Percentiles rank a stretch among this genome's conserved stretches.
These are phyloP conservation scores for Cavia porcellus DNA, from an alignment of 2,113 vertebrate species.

Conservation along the genomic window DNA sequence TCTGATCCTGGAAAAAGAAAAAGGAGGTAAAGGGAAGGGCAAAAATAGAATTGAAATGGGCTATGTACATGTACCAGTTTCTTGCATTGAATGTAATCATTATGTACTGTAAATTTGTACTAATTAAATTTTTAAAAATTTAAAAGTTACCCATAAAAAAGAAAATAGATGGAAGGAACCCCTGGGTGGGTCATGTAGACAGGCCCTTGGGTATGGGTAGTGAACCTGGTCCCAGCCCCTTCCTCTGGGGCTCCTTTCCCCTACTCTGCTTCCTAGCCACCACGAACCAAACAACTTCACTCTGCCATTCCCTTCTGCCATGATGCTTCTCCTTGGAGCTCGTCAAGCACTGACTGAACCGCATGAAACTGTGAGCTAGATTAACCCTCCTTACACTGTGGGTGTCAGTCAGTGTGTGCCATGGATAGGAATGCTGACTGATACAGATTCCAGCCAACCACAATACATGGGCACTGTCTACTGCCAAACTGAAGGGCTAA, in stretches of 20 bases:
- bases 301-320: not conserved
- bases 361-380: not conserved
- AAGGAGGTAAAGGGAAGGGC: not conserved
- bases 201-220: not conserved
- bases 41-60: not conserved
- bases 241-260: not conserved
- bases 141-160: not conserved
- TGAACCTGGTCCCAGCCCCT: not conserved
- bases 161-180: not conserved
- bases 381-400: no score
- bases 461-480: not conserved
- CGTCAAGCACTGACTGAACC: not conserved
- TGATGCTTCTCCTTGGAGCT: not conserved
- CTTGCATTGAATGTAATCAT: not conserved
- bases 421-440: not conserved
- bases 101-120: not conserved
- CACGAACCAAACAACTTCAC: not conserved
- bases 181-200: not conserved
- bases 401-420: not conserved
- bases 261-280: not conserved
- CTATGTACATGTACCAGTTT: not conserved
- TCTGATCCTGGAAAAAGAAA: not conserved
- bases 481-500: no score
- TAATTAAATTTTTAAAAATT: not conserved
- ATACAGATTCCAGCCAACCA: not conserved